phyloP scores from a whole-genome alignment of 2,888 invertebrate species.

The Drosophila bunnanda region DNA sequence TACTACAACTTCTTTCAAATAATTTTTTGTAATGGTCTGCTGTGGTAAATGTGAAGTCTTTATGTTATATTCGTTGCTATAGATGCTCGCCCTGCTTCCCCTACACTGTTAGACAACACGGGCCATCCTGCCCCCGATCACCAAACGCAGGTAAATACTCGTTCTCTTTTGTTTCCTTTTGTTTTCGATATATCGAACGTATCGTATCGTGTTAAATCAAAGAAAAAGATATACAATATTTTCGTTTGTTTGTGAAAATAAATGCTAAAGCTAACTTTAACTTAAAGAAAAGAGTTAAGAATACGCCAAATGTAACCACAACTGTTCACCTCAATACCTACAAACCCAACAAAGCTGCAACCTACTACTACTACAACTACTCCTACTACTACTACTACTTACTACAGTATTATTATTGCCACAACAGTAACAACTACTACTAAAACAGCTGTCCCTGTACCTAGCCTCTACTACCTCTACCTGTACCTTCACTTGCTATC shows the following conservation, averaged over 20 bases:
- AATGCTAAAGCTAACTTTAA: slow-evolving; percentile 48
- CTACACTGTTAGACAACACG: slow-evolving; percentile 95
- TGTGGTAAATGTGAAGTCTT: slow-evolving; percentile 86
- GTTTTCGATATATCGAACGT: slow-evolving; percentile 64
- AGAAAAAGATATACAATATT: slow-evolving; percentile 49
- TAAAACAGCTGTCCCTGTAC: slow-evolving; percentile 52
- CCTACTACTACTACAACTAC: slow-evolving; percentile 44
- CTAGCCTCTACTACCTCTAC: slow-evolving; percentile 25
- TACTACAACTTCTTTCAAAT: slow-evolving; percentile 80
- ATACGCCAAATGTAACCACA: slow-evolving; percentile 65
- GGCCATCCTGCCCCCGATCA: slow-evolving; percentile 91
- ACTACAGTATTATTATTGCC: slow-evolving; percentile 50
- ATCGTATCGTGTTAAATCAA: slow-evolving; percentile 36
- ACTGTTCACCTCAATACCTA: slow-evolving; percentile 57
- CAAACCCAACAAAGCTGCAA: slow-evolving; percentile 11
- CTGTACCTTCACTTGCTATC: slow-evolving; percentile 34
- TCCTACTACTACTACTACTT: slow-evolving; percentile 41
- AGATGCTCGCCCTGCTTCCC: slow-evolving; percentile 96
- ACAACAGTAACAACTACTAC: slow-evolving; percentile 51
- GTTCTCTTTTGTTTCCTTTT: slow-evolving; percentile 79
- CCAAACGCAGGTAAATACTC: slow-evolving; percentile 89
- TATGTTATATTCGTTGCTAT: slow-evolving; percentile 95
- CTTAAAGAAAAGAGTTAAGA: slow-evolving; percentile 58
- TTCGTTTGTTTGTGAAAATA: slow-evolving; percentile 53
- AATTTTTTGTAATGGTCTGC: slow-evolving; percentile 85